Conservation (phyloP, 1,140 invertebrate species). For the Lordiphosa stackelbergi region DNA sequence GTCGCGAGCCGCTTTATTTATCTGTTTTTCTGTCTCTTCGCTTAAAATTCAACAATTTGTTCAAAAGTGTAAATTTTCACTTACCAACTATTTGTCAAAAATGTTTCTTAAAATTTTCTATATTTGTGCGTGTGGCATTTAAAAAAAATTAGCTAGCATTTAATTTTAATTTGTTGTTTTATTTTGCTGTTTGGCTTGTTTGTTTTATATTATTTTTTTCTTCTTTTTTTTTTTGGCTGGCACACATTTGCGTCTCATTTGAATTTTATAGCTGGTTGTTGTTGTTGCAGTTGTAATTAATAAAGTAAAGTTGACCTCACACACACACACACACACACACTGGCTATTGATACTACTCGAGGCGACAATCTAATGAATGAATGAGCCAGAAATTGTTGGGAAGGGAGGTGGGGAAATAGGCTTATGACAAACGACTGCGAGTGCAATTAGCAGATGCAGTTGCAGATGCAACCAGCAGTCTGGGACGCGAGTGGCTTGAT, state of each 20-base stretch:
- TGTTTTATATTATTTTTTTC: constrained; percentile 11
- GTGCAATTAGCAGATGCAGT: constrained; percentile 59
- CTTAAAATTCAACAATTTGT: too few species aligned
- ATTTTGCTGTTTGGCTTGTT: constrained; percentile 7
- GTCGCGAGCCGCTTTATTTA: too few species aligned
- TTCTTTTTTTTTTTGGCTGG: constrained; percentile 44
- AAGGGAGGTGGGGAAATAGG: constrained; percentile 32
- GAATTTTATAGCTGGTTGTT: constrained; percentile 34
- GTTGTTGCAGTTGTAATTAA: constrained; percentile 60
- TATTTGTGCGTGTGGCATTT: constrained; percentile 30
- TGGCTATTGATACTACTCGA: constrained; percentile 19
- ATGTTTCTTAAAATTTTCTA: constrained; percentile 21
- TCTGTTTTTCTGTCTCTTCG: too few species aligned
- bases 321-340: constrained; percentile 16
- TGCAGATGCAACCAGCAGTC: constrained; percentile 13
- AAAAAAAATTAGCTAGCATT: constrained; percentile 54
- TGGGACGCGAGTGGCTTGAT: constrained; percentile 52
- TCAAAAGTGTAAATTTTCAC: too few species aligned
- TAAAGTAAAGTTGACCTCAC: constrained; percentile 75
- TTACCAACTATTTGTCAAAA: too few species aligned
- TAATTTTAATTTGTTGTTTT: constrained; percentile 54
- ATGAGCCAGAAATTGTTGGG: constrained; percentile 18
- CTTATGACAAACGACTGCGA: constrained; percentile 59
- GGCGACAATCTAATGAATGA: constrained; percentile 74
- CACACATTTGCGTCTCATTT: constrained; percentile 61